Conservation (phyloP, 2,797 vertebrate genomes). For the Sebastiscus albofasciatus region DNA sequence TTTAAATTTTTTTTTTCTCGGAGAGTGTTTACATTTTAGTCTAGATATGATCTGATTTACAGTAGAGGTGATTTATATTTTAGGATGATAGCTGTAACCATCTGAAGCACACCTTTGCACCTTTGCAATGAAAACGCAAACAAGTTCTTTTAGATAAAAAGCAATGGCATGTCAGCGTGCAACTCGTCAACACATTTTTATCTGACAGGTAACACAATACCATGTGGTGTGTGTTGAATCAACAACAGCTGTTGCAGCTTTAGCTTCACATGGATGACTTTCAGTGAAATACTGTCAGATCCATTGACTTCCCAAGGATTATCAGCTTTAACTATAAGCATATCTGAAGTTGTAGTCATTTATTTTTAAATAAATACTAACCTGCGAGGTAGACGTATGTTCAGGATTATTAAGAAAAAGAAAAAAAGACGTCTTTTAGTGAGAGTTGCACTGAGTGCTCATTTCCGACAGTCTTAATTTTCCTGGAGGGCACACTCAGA, state of each 20-base stretch:
- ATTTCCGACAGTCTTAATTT: slow-evolving; percentile 26
- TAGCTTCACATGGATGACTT: slow-evolving; percentile 56
- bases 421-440: background rate
- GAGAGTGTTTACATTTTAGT: background rate
- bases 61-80: background rate
- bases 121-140: slow-evolving; percentile 14
- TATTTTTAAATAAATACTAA: background rate
- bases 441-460: background rate
- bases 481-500: slow-evolving; percentile 27
- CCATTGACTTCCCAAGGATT: slow-evolving; percentile 36
- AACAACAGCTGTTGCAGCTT: slow-evolving; percentile 64
- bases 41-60: background rate
- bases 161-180: slow-evolving; percentile 33
- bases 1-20: background rate
- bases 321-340: slow-evolving; percentile 10
- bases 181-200: slow-evolving; percentile 43
- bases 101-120: background rate
- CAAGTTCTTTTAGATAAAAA: slow-evolving; percentile 24
- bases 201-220: slow-evolving; percentile 64
- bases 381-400: background rate
- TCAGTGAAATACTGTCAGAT: slow-evolving; percentile 55
- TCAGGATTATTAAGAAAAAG: background rate
- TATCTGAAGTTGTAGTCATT: background rate
- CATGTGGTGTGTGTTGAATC: slow-evolving; percentile 54
- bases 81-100: background rate